Base-by-base conservation (phyloP, 2,888 invertebrate genomes). In the Latheticus oryzae region DNA sequence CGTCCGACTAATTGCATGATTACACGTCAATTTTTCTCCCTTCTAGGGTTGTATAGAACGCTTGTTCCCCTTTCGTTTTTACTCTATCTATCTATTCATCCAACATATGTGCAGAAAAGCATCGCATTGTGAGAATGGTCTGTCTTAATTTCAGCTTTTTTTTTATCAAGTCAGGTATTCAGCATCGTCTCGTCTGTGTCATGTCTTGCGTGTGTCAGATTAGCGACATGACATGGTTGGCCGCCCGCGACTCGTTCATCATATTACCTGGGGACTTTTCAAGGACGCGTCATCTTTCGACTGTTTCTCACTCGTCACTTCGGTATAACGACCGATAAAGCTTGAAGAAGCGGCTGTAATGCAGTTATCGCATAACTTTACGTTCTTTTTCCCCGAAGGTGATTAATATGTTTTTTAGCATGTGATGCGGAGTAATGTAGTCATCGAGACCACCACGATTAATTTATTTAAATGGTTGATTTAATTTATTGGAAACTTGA, bases 201-300 rank as follows among this genome's bases (percentile, higher is more conserved):
- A 69, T 61, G 71, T 71, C 73, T 70, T 64, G 67, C 68, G 65
- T 65, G 59, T 63, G 75, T 75, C 74, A 73, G 73, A 72, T 74
- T 73, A 74, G 69, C 71, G 71, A 72, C 71, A 66, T 71, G 74
- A 73, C 72, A 69, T 68, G 71, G 59, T 65, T 61, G 72, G 69
- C 73, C 74, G 71, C 72, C 73, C 71, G 74, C 74, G 67, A 69
- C 73, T 70, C 67, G 62, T 69, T 73, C 73, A 70, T 75, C 74
- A 73, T 72, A 71, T 74, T 75, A 75, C 74, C 73, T 73, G 72
- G 30, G 52, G 51, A 57, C 62, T 51, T 63, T 59, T 66, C 71
- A 72, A 72, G 72, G 72, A 68, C 70, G 62, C 59, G 66, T 69
- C 67, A 47, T 56, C 56, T 35, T 53, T 54, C 54, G 26, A 17